These are phyloP conservation scores for Brotogeris chrysoptera DNA, from an alignment of 2,797 vertebrate species.

Conservation along the genomic window DNA sequence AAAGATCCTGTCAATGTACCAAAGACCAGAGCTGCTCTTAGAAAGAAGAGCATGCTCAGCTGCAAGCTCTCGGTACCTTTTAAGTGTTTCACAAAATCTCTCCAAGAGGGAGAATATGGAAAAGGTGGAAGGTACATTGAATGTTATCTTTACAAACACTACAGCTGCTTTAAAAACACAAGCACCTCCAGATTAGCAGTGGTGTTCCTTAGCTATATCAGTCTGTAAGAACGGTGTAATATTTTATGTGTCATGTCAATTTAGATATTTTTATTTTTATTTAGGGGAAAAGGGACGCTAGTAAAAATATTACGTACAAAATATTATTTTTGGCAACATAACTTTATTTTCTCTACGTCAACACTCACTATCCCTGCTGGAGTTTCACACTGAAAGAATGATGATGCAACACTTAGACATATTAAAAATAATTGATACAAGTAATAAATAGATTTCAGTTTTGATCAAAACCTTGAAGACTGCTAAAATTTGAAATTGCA, in stretches of 20 bases:
- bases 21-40: background rate
- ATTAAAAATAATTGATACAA: background rate
- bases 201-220: background rate
- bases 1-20: background rate
- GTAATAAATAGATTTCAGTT: background rate
- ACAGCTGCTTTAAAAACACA: background rate
- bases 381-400: background rate
- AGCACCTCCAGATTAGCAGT: background rate
- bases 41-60: background rate
- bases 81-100: background rate
- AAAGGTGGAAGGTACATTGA: background rate
- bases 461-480: background rate
- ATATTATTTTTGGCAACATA: background rate
- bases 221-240: background rate
- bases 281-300: background rate
- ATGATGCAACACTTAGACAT: background rate
- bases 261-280: background rate
- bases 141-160: background rate
- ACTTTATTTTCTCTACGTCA: background rate
- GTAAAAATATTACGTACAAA: background rate
- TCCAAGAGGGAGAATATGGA: background rate
- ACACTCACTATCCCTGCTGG: background rate
- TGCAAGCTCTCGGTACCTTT: accelerated
- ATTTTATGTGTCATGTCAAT: background rate
- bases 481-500: background rate